These are phyloP conservation scores for Gallinago jamesoni DNA, from an alignment of 2,113 vertebrate species.

Conservation along the genomic window DNA sequence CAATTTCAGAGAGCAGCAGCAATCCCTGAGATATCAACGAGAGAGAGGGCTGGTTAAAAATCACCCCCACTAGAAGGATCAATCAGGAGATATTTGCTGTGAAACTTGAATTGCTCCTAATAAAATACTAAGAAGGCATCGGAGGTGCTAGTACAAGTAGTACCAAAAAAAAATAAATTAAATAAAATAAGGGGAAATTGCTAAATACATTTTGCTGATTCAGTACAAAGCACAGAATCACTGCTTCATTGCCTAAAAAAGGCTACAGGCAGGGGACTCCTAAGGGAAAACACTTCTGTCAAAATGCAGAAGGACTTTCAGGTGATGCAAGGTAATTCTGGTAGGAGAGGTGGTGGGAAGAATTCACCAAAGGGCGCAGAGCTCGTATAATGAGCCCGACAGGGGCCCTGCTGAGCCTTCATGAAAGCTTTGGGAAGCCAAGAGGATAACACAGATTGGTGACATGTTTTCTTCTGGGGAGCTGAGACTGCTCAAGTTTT, in stretches of 20 bases:
- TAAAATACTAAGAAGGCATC: conserved; percentile 9
- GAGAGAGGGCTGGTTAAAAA: conserved; percentile 5
- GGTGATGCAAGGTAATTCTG: not conserved
- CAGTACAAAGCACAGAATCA: not conserved
- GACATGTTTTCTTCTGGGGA: not conserved
- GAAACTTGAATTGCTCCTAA: conserved; percentile 35
- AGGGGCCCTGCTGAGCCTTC: not conserved
- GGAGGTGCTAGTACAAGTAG: not conserved
- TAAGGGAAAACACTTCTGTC: not conserved
- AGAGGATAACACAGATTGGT: not conserved
- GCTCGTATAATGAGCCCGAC: not conserved
- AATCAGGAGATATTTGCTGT: conserved; percentile 45
- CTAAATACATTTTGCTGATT: not conserved
- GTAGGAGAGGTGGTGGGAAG: not conserved
- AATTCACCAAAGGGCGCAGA: not conserved
- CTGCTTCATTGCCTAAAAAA: not conserved
- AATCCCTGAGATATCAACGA: conserved; percentile 46
- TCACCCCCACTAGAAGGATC: conserved; percentile 47
- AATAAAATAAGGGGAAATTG: not conserved
- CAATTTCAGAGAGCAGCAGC: conserved; percentile 64
- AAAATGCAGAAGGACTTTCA: not conserved
- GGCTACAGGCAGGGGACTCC: not conserved
- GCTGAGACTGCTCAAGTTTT: not conserved
- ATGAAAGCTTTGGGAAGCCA: not conserved
- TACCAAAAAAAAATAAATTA: not conserved